Evolutionary conservation across 2,113 vertebrate species (phyloP).

Genomic region (Opisthocomus hoazin): DNA sequence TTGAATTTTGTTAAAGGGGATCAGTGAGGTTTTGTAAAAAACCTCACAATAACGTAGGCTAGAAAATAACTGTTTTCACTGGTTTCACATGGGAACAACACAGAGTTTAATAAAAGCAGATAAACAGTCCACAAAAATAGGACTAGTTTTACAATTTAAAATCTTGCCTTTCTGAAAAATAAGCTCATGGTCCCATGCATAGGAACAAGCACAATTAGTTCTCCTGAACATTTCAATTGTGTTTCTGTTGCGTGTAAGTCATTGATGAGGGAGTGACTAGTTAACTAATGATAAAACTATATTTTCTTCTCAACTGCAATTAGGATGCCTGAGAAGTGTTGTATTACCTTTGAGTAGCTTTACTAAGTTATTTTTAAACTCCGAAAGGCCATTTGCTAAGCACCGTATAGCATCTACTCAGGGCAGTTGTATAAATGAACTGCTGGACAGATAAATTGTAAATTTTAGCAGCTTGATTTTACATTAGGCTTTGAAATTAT

Average conservation of each 20-base stretch:
- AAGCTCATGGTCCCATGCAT: conserved; percentile 26
- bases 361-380: conserved; percentile 74
- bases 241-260: conserved; percentile 48
- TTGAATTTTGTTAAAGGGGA: conserved; percentile 61
- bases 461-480: conserved; percentile 78
- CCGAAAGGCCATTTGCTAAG: conserved; percentile 72
- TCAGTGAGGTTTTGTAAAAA: conserved; percentile 46
- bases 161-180: conserved; percentile 51
- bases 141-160: conserved; percentile 54
- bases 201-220: conserved; percentile 67
- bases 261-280: conserved; percentile 28
- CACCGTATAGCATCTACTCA: conserved; percentile 79
- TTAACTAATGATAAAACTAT: conserved; percentile 38
- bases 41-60: not conserved
- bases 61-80: conserved; percentile 32
- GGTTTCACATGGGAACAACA: conserved; percentile 44
- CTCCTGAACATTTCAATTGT: conserved; percentile 49
- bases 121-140: conserved; percentile 3
- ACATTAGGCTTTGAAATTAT: conserved; percentile 72
- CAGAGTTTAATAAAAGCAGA: conserved; percentile 55
- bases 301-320: conserved; percentile 58
- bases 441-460: conserved; percentile 79
- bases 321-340: conserved; percentile 64
- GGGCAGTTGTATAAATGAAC: conserved; percentile 80
- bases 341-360: conserved; percentile 76